phyloP scores from a whole-genome alignment of 2,113 vertebrate species.

The Guaruba guarouba region DNA sequence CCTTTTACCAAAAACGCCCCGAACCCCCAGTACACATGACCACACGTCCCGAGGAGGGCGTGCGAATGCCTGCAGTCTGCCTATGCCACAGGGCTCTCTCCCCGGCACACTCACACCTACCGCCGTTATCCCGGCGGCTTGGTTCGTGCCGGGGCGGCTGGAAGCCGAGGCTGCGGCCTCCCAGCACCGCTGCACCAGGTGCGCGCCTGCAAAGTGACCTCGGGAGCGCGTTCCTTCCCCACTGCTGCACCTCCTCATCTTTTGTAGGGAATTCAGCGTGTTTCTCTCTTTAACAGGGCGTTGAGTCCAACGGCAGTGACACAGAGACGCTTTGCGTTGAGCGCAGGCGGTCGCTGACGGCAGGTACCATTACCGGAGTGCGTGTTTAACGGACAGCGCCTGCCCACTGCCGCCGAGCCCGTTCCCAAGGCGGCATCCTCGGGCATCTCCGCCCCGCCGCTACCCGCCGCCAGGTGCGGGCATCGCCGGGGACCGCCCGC shows the following conservation, averaged over 20 bases:
- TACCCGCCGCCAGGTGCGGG: not conserved
- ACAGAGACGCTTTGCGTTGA: fast-evolving
- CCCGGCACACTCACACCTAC: fast-evolving
- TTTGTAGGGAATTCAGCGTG: fast-evolving
- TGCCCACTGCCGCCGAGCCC: not conserved
- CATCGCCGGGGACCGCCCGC: not conserved
- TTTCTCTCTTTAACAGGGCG: fast-evolving
- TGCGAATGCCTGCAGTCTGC: fast-evolving
- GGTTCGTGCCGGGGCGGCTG: not conserved
- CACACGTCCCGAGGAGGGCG: fast-evolving
- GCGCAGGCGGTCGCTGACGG: fast-evolving
- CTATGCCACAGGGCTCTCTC: fast-evolving
- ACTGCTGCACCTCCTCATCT: fast-evolving
- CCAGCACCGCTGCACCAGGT: not conserved
- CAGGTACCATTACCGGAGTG: not conserved
- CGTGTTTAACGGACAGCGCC: fast-evolving
- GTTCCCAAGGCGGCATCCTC: not conserved
- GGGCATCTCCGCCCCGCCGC: not conserved
- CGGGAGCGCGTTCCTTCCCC: not conserved
- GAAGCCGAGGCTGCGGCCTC: not conserved
- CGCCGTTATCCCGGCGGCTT: not conserved
- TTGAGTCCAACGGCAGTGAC: fast-evolving
- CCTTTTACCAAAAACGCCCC: fast-evolving
- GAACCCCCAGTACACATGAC: fast-evolving
- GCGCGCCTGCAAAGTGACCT: not conserved